Percentiles rank a stretch among this genome's conserved stretches.
phyloP scores from a whole-genome alignment of 2,113 vertebrate genomes.

The Thalassarche chlororhynchos region DNA sequence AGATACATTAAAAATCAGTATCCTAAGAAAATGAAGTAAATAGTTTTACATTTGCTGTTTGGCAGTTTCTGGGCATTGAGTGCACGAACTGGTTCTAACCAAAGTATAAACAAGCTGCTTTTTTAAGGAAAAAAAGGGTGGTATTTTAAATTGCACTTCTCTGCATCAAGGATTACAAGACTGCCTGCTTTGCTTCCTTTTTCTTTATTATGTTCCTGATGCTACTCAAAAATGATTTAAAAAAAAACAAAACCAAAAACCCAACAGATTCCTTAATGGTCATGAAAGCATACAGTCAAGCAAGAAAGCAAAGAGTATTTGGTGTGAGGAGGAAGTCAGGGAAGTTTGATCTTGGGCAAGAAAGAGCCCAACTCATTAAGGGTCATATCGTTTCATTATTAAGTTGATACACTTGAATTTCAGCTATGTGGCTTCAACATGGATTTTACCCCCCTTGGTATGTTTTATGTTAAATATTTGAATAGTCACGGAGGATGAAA shows the following conservation, averaged over 20 bases:
- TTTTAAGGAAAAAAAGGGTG: background rate
- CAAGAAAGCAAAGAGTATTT: background rate
- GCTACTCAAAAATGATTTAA: background rate
- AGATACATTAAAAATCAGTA: background rate
- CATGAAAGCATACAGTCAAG: background rate
- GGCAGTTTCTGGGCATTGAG: background rate
- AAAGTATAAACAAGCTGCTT: background rate
- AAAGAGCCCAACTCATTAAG: background rate
- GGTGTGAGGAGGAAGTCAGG: background rate
- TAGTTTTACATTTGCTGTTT: background rate
- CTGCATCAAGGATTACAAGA: background rate
- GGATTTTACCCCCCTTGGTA: background rate
- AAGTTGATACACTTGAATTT: background rate
- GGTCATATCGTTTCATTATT: background rate
- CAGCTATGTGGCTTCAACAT: background rate
- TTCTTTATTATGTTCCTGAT: background rate
- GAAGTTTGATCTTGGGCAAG: background rate
- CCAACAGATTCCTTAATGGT: background rate
- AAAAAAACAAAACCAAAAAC: background rate
- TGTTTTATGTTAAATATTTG: background rate
- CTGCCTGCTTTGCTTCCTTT: background rate
- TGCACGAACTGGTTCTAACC: background rate
- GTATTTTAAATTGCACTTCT: background rate
- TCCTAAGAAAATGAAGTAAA: background rate
- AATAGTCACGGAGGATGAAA: background rate